Evolutionary conservation across 2,113 vertebrate genomes (phyloP).

Genomic region (Protobothrops flavoviridis): DNA sequence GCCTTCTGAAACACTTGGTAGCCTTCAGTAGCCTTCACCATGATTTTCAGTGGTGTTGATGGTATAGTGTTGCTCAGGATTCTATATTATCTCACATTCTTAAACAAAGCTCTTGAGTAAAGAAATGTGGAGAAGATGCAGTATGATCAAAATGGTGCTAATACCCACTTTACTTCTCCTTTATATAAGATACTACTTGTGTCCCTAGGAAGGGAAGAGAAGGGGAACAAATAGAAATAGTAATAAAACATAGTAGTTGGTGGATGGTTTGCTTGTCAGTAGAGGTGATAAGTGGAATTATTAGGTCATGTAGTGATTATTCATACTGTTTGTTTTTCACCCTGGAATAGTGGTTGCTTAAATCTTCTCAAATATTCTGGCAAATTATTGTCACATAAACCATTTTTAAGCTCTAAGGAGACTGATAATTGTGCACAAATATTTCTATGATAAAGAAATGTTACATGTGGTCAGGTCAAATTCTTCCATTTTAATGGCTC

Average conservation of each 20-base stretch:
- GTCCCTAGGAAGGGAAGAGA: background rate
- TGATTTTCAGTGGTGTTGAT: background rate
- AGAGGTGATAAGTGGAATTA: background rate
- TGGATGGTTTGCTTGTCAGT: background rate
- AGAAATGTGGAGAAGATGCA: background rate
- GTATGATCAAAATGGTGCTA: background rate
- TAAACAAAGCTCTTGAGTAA: background rate
- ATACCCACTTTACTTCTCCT: background rate
- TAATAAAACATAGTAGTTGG: background rate
- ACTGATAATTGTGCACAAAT: background rate
- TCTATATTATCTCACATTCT: background rate
- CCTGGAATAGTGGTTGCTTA: background rate
- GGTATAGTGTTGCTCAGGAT: background rate
- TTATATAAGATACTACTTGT: background rate
- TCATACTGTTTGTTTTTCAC: background rate
- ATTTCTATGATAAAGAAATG: slow-evolving; percentile 28
- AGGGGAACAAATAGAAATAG: background rate
- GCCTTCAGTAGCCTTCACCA: background rate
- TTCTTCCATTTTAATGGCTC: background rate
- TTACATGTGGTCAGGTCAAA: background rate
- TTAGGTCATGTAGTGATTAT: background rate
- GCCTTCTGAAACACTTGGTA: background rate
- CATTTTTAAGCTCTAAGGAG: background rate
- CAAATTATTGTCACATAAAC: background rate
- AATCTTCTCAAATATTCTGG: background rate